phyloP scores from a whole-genome alignment of 2,113 vertebrate genomes.

The Mesoclemmys tuberculata region DNA sequence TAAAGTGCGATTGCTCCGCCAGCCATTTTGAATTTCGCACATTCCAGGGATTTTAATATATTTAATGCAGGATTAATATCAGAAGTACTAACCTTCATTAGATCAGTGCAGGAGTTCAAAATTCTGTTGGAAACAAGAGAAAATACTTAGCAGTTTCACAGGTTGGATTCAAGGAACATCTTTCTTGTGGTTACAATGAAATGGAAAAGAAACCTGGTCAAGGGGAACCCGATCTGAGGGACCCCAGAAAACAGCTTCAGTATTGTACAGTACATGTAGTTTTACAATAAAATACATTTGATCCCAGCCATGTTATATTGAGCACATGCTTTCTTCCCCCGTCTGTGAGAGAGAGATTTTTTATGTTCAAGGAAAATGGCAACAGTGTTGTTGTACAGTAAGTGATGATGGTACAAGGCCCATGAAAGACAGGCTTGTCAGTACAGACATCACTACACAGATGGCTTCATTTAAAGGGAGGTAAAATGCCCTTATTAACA shows the following conservation, averaged over 20 bases:
- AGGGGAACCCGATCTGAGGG: not conserved
- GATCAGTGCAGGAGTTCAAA: slow-evolving; percentile 92
- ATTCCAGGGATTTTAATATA: not conserved
- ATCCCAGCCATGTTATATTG: not conserved
- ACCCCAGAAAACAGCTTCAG: not conserved
- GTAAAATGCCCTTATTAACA: not conserved
- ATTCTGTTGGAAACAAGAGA: slow-evolving; percentile 80
- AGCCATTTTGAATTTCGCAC: no score
- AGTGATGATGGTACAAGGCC: not conserved
- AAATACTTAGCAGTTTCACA: not conserved
- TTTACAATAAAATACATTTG: not conserved
- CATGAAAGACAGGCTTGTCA: not conserved
- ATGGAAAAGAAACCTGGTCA: not conserved
- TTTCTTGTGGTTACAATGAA: not conserved
- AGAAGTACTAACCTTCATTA: slow-evolving; percentile 92
- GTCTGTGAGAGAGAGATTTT: not conserved
- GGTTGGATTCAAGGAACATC: fast-evolving
- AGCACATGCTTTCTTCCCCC: not conserved
- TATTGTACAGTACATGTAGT: fast-evolving
- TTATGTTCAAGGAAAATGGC: not conserved
- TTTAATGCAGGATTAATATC: not conserved
- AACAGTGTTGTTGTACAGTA: not conserved
- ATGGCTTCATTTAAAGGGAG: not conserved
- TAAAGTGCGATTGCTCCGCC: fast-evolving
- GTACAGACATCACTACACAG: not conserved